These are phyloP conservation scores for Agrilus mali DNA, from an alignment of 2,888 invertebrate species.

Conservation along the genomic window DNA sequence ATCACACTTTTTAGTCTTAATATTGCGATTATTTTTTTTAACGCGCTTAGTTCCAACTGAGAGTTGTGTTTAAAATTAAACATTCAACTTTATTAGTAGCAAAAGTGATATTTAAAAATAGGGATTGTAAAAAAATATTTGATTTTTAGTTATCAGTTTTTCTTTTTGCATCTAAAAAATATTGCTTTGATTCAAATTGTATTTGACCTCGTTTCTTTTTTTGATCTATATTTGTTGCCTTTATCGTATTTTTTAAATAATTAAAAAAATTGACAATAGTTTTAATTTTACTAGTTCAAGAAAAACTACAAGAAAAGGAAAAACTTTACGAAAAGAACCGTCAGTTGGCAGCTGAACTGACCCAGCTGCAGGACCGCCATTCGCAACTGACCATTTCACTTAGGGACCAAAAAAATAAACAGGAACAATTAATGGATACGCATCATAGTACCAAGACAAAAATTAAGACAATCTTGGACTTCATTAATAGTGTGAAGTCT, in stretches of 20 bases:
- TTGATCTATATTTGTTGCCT: background rate
- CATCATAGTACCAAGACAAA: constrained; percentile 29
- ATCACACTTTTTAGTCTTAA: no score
- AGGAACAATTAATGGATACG: constrained; percentile 25
- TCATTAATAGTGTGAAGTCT: constrained; percentile 24
- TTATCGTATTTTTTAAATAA: background rate
- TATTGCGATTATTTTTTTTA: no score
- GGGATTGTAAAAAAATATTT: background rate
- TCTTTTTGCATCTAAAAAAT: background rate
- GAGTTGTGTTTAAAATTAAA: no score
- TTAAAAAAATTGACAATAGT: constrained; percentile 2
- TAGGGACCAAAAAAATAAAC: constrained; percentile 27
- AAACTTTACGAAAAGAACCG: constrained; percentile 29
- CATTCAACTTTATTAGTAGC: no score
- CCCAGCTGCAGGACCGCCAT: constrained; percentile 31
- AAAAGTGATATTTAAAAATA: no score
- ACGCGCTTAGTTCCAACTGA: no score
- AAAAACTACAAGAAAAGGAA: constrained; percentile 31
- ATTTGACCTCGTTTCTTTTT: no score
- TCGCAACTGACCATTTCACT: constrained; percentile 32
- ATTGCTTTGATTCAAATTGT: background rate
- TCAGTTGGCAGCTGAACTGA: constrained; percentile 29
- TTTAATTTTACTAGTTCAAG: constrained; percentile 23
- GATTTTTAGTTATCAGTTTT: background rate
- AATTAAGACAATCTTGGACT: constrained; percentile 28